Conservation (phyloP, 2,113 vertebrate species). For the Otis tarda region DNA sequence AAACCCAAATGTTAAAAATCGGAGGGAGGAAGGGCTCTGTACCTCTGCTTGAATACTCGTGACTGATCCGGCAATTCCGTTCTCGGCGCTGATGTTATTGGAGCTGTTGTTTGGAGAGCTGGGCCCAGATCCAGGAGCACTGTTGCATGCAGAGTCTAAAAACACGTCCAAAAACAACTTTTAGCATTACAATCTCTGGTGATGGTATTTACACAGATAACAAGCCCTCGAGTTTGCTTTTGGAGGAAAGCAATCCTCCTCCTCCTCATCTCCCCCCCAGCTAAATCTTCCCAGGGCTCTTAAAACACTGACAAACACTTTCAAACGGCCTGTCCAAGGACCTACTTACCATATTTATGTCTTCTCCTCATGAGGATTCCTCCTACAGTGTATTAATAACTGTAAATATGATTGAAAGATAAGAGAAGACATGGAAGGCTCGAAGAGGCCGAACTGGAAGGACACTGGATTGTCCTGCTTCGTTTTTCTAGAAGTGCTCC, state of each 20-base stretch:
- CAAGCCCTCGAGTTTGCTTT: not conserved
- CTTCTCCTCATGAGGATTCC: not conserved
- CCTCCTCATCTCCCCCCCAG: not conserved
- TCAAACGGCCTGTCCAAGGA: not conserved
- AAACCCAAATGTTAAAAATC: not conserved
- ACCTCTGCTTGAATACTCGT: conserved; percentile 90
- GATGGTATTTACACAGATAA: conserved; percentile 13
- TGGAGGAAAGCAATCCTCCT: not conserved
- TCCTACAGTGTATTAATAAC: not conserved
- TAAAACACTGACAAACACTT: not conserved
- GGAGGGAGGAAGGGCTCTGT: conserved; percentile 15
- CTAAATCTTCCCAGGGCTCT: not conserved
- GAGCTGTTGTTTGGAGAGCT: conserved; percentile 99
- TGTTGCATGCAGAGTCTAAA: conserved; percentile 93
- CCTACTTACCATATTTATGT: not conserved
- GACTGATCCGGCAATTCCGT: conserved; percentile 83
- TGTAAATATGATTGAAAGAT: not conserved
- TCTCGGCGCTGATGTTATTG: conserved; percentile 91
- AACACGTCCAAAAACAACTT: conserved; percentile 39
- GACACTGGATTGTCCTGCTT: not conserved
- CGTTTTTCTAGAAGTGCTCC: not conserved
- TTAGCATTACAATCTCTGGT: not conserved
- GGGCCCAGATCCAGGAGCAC: conserved; percentile 95
- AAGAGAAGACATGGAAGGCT: not conserved
- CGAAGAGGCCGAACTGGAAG: not conserved